Evolutionary conservation across 1,140 invertebrate genomes (phyloP), one percentile per base, ranked within the genome.

Genomic region (Oryzaephilus surinamensis): DNA sequence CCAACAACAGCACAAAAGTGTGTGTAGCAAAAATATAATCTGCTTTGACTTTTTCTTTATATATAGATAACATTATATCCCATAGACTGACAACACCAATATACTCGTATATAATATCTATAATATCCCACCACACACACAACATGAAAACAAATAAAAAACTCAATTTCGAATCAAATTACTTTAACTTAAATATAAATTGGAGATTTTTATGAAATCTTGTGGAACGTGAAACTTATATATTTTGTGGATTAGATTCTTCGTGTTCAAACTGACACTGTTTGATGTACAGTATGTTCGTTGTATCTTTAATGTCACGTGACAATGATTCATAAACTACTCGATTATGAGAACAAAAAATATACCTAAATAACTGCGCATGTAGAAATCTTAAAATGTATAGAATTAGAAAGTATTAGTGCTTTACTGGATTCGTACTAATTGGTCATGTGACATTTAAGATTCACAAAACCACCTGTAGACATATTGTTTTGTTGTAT

Each of bases 61-160:
- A 28, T 30, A 41, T 41, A 24, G 21, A 32, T 31, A 41, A 28
- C 33, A 32, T 34, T 32, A 41, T 28, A 24, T 41, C 31, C 23
- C 12, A 33, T 12, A 17, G 31, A 33, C 26, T 33, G 23, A 32
- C 38, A 21, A 8, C 20, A 18, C 26, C 28, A 24, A 29, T 17
- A 35, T 32, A 40, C 24, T 40, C 26, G 40, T 45, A 21, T 40
- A 43, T 40, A 45, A 26, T 30, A 40, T n/a, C n/a, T n/a, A n/a
- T n/a, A n/a, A n/a, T n/a, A n/a, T n/a, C n/a, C n/a, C n/a, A n/a
- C n/a, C n/a, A n/a, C n/a, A n/a, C n/a, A n/a, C n/a, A n/a, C n/a
- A n/a, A n/a, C n/a, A n/a, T n/a, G n/a, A n/a, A n/a, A n/a, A n/a
- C n/a, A 45, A 40, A 40, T 34, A 24, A 45, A 34, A 38, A 39